Evolutionary conservation across 37 sponge, comb jelly and placozoan genomes (phyloP).

Genomic region (Trichoplax adhaerens): DNA sequence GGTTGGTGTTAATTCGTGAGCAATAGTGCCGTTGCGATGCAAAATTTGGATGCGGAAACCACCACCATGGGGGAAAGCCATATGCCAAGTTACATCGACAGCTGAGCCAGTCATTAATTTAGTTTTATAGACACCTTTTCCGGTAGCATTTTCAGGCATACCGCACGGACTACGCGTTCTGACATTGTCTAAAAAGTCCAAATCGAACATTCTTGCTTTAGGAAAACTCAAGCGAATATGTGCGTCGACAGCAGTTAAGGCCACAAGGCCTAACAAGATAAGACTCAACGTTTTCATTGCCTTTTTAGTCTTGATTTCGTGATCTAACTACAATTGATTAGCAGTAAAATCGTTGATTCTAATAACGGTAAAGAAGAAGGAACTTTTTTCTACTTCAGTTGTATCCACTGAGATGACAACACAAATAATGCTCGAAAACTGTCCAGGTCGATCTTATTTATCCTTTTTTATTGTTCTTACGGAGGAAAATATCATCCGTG

Average conservation of each 20-base stretch:
- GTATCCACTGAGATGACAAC: too few species aligned
- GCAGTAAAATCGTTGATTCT: too few species aligned
- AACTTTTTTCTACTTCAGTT: too few species aligned
- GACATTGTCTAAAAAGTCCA: conserved; percentile 66
- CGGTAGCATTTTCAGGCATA: conserved; percentile 21
- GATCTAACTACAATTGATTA: too few species aligned
- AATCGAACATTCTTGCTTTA: conserved; percentile 27
- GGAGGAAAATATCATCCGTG: too few species aligned
- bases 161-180: conserved; percentile 62
- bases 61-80: conserved; percentile 41
- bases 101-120: conserved; percentile 25
- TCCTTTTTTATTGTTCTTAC: too few species aligned
- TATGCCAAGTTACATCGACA: conserved; percentile 26
- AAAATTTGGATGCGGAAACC: conserved; percentile 29
- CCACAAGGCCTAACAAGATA: too few species aligned
- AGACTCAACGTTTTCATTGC: too few species aligned
- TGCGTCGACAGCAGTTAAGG: background rate
- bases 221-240: conserved; percentile 52
- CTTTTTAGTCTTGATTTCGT: too few species aligned
- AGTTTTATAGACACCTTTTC: background rate
- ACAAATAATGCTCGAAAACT: too few species aligned
- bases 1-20: conserved; percentile 6
- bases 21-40: conserved; percentile 18
- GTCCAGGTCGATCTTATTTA: too few species aligned
- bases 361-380: too few species aligned